Base-by-base conservation (phyloP, 2,797 vertebrate genomes). In the Urophycis tenuis region DNA sequence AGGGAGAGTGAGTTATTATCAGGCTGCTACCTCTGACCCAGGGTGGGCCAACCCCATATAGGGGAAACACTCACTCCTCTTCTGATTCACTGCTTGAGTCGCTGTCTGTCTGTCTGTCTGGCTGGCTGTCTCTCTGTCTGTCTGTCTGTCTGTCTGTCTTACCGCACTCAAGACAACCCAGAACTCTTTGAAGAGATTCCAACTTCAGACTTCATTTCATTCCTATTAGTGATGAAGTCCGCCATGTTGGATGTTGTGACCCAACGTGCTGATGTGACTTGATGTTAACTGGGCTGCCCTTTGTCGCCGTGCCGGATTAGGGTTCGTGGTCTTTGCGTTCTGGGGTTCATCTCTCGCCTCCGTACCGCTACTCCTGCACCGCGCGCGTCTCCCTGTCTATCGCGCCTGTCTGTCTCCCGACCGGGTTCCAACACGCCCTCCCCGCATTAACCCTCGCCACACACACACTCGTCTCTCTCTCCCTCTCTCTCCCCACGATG, bases 391-490 rank as follows among this genome's bases (percentile, higher is more conserved):
- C 67, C 25, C 67, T 30, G 29, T 12, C 32, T n/a, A 12, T 45
- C 73, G 22, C 39, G n/a, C 31, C 45, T 74, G 74, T 86, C 39
- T 49, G 75, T 81, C 81, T 87, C 53, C 29, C 60, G 11, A 70
- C 76, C 77, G 75, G 75, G 85, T 88, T 85, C 85, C 84, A 84
- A 85, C 78, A 83, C 85, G 64, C 72, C 82, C 78, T 81, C 89
- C 78, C 81, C 89, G 81, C 78, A 86, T 90, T 79, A 82, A 84
- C 81, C 81, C 77, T 91, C 85, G 89, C 87, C 87, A 88, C 84
- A 89, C 89, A 79, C n/a, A n/a, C n/a, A n/a, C n/a, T n/a, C n/a
- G n/a, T n/a, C n/a, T n/a, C n/a, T n/a, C n/a, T n/a, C n/a, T n/a
- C n/a, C n/a, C n/a, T 70, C 36, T 81, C 84, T 67, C 25, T 84